Evolutionary conservation across 1,140 invertebrate species (phyloP).

Genomic region (Micrasema longulum): DNA sequence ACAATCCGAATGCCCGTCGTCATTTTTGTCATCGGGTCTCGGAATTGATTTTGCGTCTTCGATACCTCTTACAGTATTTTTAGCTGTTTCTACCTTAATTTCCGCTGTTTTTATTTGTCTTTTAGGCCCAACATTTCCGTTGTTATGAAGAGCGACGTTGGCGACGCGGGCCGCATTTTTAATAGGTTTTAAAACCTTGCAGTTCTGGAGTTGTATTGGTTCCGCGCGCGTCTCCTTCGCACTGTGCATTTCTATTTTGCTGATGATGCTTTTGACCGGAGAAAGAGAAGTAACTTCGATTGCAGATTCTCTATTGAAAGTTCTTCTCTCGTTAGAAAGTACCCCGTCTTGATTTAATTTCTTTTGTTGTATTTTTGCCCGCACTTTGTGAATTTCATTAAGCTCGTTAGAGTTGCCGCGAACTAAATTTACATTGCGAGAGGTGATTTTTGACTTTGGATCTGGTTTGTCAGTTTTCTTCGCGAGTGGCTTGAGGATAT

Average conservation of each 20-base stretch:
- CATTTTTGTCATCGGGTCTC: constrained; percentile 64
- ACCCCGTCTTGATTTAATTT: constrained; percentile 60
- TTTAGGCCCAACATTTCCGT: constrained; percentile 65
- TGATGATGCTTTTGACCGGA: constrained; percentile 66
- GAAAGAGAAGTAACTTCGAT: constrained; percentile 60
- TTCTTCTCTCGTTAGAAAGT: constrained; percentile 57
- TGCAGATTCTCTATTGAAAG: constrained; percentile 59
- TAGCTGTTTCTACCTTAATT: constrained; percentile 50
- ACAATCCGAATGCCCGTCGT: constrained; percentile 68
- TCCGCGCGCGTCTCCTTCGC: constrained; percentile 62
- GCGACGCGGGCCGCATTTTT: constrained; percentile 64
- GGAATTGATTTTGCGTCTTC: constrained; percentile 44
- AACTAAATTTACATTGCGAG: constrained; percentile 15
- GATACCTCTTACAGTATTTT: neutral
- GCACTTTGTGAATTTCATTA: constrained; percentile 65
- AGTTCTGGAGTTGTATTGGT: constrained; percentile 59
- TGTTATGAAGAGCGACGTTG: constrained; percentile 65
- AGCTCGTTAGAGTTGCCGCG: constrained; percentile 34
- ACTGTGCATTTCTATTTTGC: constrained; percentile 65
- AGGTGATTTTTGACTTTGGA: constrained; percentile 7
- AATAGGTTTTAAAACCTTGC: constrained; percentile 64
- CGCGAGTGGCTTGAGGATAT: constrained; percentile 63
- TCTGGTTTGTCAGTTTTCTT: constrained; percentile 56
- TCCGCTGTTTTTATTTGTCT: constrained; percentile 63
- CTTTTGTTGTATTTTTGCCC: constrained; percentile 65